phyloP scores from a whole-genome alignment of 2,113 vertebrate species.

The Phoxinus phoxinus region DNA sequence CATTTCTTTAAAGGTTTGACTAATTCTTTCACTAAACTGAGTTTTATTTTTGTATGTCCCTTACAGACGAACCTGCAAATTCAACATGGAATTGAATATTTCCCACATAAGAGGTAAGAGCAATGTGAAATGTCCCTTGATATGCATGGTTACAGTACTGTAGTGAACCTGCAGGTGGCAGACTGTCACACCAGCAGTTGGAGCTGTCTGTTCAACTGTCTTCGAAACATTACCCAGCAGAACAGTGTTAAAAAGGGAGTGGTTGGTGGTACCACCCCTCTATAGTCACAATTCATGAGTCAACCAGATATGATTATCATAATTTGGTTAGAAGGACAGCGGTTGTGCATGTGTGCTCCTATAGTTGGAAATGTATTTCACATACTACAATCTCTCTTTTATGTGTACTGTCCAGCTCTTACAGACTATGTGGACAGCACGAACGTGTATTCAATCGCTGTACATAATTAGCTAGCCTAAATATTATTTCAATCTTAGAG shows the following conservation, averaged over 20 bases:
- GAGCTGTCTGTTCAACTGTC: slow-evolving; percentile 48
- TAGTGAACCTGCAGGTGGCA: slow-evolving; percentile 70
- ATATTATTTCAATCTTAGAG: neutral
- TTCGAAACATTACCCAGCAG: slow-evolving; percentile 53
- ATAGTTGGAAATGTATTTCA: neutral
- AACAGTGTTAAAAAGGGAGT: slow-evolving; percentile 51
- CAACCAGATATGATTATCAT: slow-evolving; percentile 50
- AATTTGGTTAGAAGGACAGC: neutral
- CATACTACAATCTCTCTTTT: neutral
- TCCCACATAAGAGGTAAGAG: slow-evolving; percentile 9
- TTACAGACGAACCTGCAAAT: slow-evolving; percentile 7
- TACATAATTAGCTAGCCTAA: neutral
- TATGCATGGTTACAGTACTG: slow-evolving; percentile 45
- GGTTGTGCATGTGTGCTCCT: neutral
- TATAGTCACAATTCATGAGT: slow-evolving; percentile 46
- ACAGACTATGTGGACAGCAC: neutral
- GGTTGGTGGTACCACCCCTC: slow-evolving; percentile 44
- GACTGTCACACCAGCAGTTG: slow-evolving; percentile 59
- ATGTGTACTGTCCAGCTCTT: neutral
- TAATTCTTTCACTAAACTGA: neutral
- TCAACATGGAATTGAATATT: neutral
- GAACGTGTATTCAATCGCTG: neutral
- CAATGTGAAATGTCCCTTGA: neutral
- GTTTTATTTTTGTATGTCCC: slow-evolving; percentile 7
- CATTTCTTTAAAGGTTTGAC: neutral